Base-by-base conservation (phyloP, 2,797 vertebrate species). In the Pseudochirops cupreus region DNA sequence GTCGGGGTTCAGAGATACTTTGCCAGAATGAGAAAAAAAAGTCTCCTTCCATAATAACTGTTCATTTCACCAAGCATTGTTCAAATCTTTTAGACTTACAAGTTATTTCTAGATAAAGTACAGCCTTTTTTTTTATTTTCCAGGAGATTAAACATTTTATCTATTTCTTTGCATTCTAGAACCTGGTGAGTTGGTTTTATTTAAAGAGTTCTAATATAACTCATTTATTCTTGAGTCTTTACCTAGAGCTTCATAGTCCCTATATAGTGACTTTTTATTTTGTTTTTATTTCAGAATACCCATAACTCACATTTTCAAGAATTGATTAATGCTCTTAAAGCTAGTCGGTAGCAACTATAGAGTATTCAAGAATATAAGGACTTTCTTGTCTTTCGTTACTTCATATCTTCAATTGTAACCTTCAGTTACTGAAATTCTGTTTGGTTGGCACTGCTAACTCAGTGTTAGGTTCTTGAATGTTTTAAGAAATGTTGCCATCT, bases 371-470 rank as follows among this genome's bases (percentile, higher is more conserved):
- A 92, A 93, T 52, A 93, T 16, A 82, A 67, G 92, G 56, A 92
- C 62, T 95, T 5, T 7, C 4, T 95, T 94, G 39, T 94, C 21
- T 14, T 95, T 96, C 96, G 52, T 33, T 1, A 91, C 21, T 96
- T 74, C 3, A 54, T 5, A 5, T 95, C 94, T 62, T 96, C 94
- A 91, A 50, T 1, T 92, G 93, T 97, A 95, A 95, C 29, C 50
- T n/a, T 95, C 31, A 93, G 4, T 93, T 94, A 94, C 92, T 96
- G 52, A 94, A 5, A 92, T 96, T 95, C 87, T 87, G 82, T 96
- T 54, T 82, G n/a, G 2, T 96, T 90, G 96, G 0, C 58, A 24
- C 94, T 91, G 94, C 56, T 95, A 0, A 95, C 29, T 96, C 92
- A 93, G 62, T 96, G 67, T 92, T 87, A 39, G 56, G 29, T 3